These are phyloP conservation scores for Leptocoma aspasia DNA, from an alignment of 2,113 vertebrate genomes.

Conservation along the genomic window DNA sequence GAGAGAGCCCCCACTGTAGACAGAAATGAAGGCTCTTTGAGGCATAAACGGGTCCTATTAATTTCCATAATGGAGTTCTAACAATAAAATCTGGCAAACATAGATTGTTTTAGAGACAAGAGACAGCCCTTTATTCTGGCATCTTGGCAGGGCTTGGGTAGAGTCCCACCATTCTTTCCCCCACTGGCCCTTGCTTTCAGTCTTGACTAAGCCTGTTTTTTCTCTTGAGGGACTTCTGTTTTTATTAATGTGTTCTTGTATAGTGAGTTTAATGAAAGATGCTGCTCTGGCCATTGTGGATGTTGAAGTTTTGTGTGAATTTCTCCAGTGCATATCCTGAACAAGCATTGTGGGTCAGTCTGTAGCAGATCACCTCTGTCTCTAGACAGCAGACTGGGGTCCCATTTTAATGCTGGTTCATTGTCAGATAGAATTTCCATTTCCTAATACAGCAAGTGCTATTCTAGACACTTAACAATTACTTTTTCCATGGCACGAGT, in stretches of 20 bases:
- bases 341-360: background rate
- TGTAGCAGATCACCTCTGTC: background rate
- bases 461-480: conserved; percentile 13
- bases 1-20: background rate
- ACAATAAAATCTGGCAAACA: conserved; percentile 31
- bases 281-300: background rate
- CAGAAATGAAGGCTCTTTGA: background rate
- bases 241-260: conserved; percentile 15
- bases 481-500: conserved; percentile 42
- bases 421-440: conserved; percentile 1
- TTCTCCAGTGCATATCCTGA: background rate
- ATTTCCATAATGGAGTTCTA: conserved; percentile 35
- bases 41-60: background rate
- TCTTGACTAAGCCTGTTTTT: conserved; percentile 14
- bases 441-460: background rate
- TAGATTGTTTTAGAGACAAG: conserved; percentile 19
- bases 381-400: background rate
- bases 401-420: background rate
- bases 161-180: conserved; percentile 52
- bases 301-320: background rate
- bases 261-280: background rate
- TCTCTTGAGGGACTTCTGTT: background rate
- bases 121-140: conserved; percentile 29
- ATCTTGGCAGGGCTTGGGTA: conserved; percentile 44
- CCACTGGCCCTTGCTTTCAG: background rate